Conservation (phyloP, 2,797 vertebrate species). For the Chromis chromis region DNA sequence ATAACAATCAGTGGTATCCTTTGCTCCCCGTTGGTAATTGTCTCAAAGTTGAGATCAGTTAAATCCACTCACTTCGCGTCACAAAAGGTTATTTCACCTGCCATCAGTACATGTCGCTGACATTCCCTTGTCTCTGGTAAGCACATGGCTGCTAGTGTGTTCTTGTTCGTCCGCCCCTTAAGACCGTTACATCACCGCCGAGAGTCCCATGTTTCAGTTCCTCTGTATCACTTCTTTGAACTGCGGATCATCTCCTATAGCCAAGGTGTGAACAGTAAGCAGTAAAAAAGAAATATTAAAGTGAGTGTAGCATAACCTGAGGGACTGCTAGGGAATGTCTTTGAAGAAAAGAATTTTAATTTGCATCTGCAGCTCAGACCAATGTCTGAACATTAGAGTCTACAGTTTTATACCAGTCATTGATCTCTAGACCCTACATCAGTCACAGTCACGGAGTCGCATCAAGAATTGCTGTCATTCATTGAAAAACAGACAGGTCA, state of each 20-base stretch:
- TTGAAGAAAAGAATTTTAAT: constrained; percentile 10
- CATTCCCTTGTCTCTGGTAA: too few relatives aligned
- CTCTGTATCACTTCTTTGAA: neutral
- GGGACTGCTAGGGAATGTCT: neutral
- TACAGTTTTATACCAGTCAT: neutral
- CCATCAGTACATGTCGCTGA: too few relatives aligned
- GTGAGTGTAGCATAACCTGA: neutral
- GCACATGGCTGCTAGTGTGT: too few relatives aligned
- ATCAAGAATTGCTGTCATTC: neutral
- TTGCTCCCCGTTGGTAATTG: too few relatives aligned
- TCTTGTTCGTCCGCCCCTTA: too few relatives aligned
- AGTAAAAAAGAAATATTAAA: neutral
- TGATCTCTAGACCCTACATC: constrained; percentile 20
- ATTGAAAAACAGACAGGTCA: neutral
- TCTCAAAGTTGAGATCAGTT: too few relatives aligned
- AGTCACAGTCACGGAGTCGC: neutral
- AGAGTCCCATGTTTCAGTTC: too few relatives aligned
- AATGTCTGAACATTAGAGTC: neutral
- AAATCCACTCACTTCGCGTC: too few relatives aligned
- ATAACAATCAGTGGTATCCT: too few relatives aligned
- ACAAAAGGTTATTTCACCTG: too few relatives aligned
- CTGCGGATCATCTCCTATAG: neutral
- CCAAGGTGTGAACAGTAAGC: neutral
- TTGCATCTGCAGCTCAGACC: neutral
- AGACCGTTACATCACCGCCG: too few relatives aligned